Evolutionary conservation across 1,140 invertebrate species (phyloP).

Genomic region (Himalopsyche phryganea): DNA sequence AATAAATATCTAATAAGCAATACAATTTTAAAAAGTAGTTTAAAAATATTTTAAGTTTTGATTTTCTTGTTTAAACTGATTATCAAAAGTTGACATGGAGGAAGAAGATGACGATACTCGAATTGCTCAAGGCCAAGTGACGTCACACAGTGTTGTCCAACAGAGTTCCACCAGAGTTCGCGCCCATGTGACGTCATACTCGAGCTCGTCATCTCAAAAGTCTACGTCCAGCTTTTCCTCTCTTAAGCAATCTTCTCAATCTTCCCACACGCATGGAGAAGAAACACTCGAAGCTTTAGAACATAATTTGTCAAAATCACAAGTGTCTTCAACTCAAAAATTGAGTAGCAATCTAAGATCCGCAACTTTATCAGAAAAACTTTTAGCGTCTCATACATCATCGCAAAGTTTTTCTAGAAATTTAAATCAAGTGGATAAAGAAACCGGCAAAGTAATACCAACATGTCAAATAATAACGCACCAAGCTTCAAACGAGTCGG

Average conservation of each 20-base stretch:
- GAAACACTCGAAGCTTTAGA: constrained; percentile 27
- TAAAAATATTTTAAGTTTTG: neutral
- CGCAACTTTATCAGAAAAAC: constrained; percentile 13
- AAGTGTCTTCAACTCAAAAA: constrained; percentile 3
- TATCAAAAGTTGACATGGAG: constrained; percentile 48
- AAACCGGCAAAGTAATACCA: constrained; percentile 22
- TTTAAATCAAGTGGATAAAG: constrained; percentile 18
- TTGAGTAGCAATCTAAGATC: constrained; percentile 7
- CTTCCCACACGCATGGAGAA: constrained; percentile 21
- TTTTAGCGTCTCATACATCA: constrained; percentile 7
- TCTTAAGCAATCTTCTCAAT: constrained; percentile 25
- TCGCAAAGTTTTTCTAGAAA: constrained; percentile 14
- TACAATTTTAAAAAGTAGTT: neutral
- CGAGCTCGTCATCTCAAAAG: constrained; percentile 20
- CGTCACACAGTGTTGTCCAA: constrained; percentile 26
- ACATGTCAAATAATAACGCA: constrained; percentile 48
- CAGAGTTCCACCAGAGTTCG: constrained; percentile 25
- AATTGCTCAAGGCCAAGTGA: constrained; percentile 34
- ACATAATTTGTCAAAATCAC: constrained; percentile 25
- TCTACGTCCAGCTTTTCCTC: constrained; percentile 19
- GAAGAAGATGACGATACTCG: constrained; percentile 56
- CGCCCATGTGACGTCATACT: constrained; percentile 25
- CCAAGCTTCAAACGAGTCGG: constrained; percentile 46
- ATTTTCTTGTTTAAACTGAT: constrained; percentile 8
- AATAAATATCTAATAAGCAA: constrained; percentile 9